phyloP scores from a whole-genome alignment of 2,113 vertebrate species.

The Butorides virescens region DNA sequence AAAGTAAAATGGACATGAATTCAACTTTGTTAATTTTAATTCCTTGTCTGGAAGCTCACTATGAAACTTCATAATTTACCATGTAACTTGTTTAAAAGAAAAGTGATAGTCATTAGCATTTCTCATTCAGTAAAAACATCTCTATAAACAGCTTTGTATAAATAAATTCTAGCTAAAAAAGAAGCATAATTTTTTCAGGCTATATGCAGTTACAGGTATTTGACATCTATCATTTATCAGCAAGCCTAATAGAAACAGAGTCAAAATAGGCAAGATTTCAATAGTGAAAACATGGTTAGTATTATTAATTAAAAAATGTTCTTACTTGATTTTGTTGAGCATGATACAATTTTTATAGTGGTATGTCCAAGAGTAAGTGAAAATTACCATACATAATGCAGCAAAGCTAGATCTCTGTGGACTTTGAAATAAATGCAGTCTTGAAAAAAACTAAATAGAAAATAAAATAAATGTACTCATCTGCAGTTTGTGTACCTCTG shows the following conservation, averaged over 20 bases:
- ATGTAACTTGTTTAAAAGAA: neutral
- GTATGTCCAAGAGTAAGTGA: neutral
- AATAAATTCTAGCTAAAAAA: slow-evolving; percentile 3
- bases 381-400: neutral
- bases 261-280: neutral
- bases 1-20: neutral
- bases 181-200: neutral
- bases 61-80: neutral
- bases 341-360: neutral
- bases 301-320: neutral
- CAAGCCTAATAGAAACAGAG: neutral
- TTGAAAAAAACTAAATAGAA: neutral
- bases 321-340: slow-evolving; percentile 2
- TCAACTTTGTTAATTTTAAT: neutral
- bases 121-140: neutral
- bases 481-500: neutral
- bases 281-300: neutral
- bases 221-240: neutral
- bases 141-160: neutral
- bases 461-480: neutral
- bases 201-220: slow-evolving; percentile 1
- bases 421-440: neutral
- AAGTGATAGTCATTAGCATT: neutral
- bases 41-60: neutral
- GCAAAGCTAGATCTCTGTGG: neutral